These are phyloP conservation scores for Drosophila murphyi DNA, from an alignment of 1,140 invertebrate species.

Conservation along the genomic window DNA sequence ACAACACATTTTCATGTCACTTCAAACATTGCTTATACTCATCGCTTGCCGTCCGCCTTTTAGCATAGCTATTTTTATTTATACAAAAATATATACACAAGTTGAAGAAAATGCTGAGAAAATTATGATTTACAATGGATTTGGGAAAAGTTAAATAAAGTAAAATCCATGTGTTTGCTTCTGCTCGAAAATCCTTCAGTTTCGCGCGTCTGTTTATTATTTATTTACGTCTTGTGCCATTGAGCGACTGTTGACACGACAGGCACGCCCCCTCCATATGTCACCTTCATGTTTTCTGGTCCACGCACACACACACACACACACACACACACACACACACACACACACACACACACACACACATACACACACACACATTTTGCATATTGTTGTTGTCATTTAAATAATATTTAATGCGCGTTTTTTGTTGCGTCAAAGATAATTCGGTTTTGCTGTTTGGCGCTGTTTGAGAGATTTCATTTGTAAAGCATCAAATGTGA, in stretches of 20 bases:
- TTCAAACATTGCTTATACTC: constrained; percentile 49
- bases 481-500: constrained; percentile 59
- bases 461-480: constrained; percentile 50
- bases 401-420: constrained; percentile 45
- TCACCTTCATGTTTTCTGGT: constrained; percentile 20
- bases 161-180: constrained; percentile 5
- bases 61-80: constrained; percentile 24
- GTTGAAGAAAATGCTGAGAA: constrained; percentile 5
- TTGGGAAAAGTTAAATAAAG: constrained; percentile 14
- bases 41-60: constrained; percentile 37
- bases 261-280: constrained; percentile 24
- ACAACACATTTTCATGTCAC: constrained; percentile 55
- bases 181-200: constrained; percentile 40
- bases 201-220: constrained; percentile 27
- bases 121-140: constrained; percentile 55
- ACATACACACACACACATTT: background rate
- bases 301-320: constrained; percentile 10
- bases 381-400: constrained; percentile 50
- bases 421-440: constrained; percentile 26
- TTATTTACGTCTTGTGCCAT: constrained; percentile 71
- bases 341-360: background rate
- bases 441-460: constrained; percentile 14
- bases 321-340: background rate
- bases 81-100: constrained; percentile 1
- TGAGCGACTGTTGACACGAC: constrained; percentile 71